Conservation (phyloP, 2,888 invertebrate species). For the Tetramorium bicarinatum region DNA sequence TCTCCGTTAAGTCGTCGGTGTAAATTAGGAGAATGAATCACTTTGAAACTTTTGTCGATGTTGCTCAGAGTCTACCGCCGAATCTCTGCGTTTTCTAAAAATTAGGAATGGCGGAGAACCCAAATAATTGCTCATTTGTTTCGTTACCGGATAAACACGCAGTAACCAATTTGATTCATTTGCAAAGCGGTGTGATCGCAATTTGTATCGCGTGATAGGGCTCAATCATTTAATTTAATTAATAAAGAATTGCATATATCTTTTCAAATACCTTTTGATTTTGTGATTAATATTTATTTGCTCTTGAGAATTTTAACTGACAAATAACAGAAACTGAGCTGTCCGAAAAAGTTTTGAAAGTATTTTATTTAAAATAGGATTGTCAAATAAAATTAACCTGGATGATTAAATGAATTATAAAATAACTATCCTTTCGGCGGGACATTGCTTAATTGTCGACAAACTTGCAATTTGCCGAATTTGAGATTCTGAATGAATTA, state of each 20-base stretch:
- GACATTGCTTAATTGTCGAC: neutral
- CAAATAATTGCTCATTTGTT: slow-evolving; percentile 28
- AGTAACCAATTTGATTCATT: neutral
- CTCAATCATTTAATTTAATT: neutral
- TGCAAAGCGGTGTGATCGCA: neutral
- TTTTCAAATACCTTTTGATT: neutral
- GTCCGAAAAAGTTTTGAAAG: slow-evolving; percentile 14
- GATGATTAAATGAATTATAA: slow-evolving; percentile 25
- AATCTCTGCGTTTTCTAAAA: neutral
- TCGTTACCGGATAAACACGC: slow-evolving; percentile 31
- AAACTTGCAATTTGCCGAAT: neutral
- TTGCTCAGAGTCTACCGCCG: neutral
- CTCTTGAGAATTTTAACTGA: neutral
- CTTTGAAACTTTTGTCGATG: slow-evolving; percentile 9
- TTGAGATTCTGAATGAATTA: neutral
- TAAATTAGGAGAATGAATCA: slow-evolving; percentile 5
- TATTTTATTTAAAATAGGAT: slow-evolving; percentile 4
- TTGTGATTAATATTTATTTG: neutral
- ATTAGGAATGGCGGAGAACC: slow-evolving; percentile 18
- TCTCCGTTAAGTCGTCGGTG: neutral
- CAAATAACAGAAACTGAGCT: no score
- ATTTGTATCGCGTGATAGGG: neutral
- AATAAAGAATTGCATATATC: neutral
- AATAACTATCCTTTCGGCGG: neutral
- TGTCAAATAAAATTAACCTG: slow-evolving; percentile 3